Conservation (phyloP, 2,888 invertebrate genomes). For the Tiphia femorata region DNA sequence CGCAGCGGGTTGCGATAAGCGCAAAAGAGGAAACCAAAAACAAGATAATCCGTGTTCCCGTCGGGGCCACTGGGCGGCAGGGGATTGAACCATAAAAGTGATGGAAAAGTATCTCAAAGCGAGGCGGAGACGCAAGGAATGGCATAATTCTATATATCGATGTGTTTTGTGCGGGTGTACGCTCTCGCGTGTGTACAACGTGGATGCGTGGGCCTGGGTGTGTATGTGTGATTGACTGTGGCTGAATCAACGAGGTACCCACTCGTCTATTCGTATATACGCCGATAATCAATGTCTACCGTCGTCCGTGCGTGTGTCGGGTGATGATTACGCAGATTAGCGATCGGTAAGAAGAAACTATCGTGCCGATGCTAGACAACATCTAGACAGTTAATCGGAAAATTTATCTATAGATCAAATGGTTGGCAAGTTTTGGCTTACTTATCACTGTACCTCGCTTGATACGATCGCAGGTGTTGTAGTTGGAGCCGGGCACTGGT, state of each 20-base stretch:
- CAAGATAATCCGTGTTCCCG: background rate
- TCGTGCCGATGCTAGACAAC: conserved; percentile 65
- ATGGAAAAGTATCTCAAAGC: conserved; percentile 36
- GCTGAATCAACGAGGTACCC: conserved; percentile 6
- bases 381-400: conserved; percentile 51
- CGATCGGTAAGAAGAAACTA: conserved; percentile 44
- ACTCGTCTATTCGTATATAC: background rate
- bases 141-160: conserved; percentile 26
- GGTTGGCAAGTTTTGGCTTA: conserved; percentile 74
- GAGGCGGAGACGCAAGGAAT: conserved; percentile 48
- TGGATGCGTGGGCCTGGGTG: conserved; percentile 1
- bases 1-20: conserved; percentile 51
- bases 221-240: conserved; percentile 4
- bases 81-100: conserved; percentile 10
- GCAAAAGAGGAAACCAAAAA: conserved; percentile 37
- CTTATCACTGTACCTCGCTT: conserved; percentile 94
- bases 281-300: conserved; percentile 21
- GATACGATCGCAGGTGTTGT: conserved; percentile 93
- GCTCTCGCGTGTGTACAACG: background rate
- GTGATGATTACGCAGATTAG: conserved; percentile 23
- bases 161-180: conserved; percentile 16
- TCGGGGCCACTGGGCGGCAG: too few species aligned
- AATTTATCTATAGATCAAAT: conserved; percentile 53
- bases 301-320: conserved; percentile 27
- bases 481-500: conserved; percentile 92